Evolutionary conservation across 2,888 invertebrate species (phyloP).

Genomic region (Amblyjoppa fuscipennis): DNA sequence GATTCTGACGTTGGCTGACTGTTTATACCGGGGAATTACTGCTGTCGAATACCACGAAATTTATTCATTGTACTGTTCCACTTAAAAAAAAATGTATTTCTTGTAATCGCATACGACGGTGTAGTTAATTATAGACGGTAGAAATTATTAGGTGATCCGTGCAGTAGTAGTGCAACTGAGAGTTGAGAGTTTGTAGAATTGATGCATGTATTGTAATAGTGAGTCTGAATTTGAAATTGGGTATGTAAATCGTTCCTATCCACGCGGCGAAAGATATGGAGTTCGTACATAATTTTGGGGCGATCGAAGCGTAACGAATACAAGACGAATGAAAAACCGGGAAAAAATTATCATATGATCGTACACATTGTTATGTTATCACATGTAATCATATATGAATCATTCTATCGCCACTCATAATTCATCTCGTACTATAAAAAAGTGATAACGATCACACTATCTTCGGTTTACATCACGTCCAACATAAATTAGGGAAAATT

Average conservation of each 20-base stretch:
- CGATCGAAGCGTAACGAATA: not conserved
- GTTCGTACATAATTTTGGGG: not conserved
- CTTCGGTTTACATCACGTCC: not conserved
- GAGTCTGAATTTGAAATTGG: not conserved
- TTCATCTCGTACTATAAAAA: too few relatives aligned
- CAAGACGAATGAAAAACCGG: not conserved
- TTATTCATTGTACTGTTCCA: constrained; percentile 23
- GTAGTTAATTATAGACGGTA: not conserved
- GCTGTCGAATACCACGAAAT: constrained; percentile 55
- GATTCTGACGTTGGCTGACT: constrained; percentile 35
- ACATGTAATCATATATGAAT: too few relatives aligned
- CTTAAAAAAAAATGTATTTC: constrained; percentile 30
- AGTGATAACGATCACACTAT: not conserved
- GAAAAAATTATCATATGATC: not conserved
- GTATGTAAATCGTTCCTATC: not conserved
- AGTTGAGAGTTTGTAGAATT: not conserved
- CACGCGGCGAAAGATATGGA: not conserved
- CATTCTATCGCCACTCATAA: too few relatives aligned
- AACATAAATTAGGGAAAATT: not conserved
- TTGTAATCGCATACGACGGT: constrained; percentile 21
- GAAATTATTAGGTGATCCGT: not conserved
- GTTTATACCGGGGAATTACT: constrained; percentile 27
- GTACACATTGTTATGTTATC: too few relatives aligned
- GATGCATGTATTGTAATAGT: not conserved
- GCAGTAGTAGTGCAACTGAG: not conserved